Percentiles rank a stretch among this genome's conserved stretches.
Evolutionary conservation across 2,797 vertebrate species (phyloP).

Genomic region (Octomys mimax): DNA sequence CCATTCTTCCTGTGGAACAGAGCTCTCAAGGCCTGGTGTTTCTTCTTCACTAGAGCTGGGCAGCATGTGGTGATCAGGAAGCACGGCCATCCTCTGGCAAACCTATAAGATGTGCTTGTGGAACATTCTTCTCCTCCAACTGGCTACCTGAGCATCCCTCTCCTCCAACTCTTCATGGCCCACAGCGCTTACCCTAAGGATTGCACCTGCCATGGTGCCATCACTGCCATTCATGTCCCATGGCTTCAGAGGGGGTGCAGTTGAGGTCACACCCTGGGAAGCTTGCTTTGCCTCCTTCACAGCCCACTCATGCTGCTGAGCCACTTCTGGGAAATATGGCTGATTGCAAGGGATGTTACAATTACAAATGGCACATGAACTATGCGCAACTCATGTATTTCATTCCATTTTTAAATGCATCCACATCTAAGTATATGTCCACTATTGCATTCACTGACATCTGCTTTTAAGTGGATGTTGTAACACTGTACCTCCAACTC

Average conservation of each 20-base stretch:
- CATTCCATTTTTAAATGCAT: neutral
- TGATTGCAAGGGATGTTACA: neutral
- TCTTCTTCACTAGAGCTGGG: neutral
- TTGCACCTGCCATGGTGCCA: fast-evolving
- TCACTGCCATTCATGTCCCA: fast-evolving
- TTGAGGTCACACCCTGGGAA: neutral
- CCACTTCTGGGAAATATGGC: fast-evolving
- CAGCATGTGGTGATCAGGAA: neutral
- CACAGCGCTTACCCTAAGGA: fast-evolving
- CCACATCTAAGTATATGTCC: fast-evolving
- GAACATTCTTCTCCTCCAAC: fast-evolving
- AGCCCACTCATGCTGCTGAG: fast-evolving
- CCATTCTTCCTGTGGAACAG: fast-evolving
- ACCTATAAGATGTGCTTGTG: neutral
- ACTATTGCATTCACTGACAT: no score
- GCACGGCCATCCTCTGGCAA: no score
- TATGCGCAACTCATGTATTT: fast-evolving
- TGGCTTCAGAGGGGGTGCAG: fast-evolving
- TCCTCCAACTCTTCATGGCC: fast-evolving
- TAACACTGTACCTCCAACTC: neutral
- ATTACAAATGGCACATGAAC: neutral
- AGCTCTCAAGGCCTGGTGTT: no score
- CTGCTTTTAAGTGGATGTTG: neutral
- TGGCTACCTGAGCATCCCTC: fast-evolving
- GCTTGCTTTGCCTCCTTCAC: neutral